Evolutionary conservation across 1,140 invertebrate genomes (phyloP), one percentile per base, ranked within the genome.

Genomic region (Pararge aegeria): DNA sequence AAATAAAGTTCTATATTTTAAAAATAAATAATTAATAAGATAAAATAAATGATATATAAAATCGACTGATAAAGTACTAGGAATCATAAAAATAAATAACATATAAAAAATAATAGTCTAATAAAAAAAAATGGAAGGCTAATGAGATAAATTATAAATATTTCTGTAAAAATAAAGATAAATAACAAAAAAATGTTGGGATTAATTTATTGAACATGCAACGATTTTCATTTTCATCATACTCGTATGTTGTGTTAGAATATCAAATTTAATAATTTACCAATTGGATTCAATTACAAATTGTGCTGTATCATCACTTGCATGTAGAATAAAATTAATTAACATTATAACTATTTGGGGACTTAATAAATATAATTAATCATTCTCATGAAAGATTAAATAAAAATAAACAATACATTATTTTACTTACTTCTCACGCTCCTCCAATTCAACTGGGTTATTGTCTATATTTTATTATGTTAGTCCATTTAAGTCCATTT

Each of bases 351-450:
- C 6, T 13, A 37, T 13, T 2, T 42, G 16, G 6, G 6, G 40
- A 42, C 30, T 37, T n/a, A 42, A 42, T 19, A 7, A 15, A 4
- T 16, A n/a, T 7, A 20, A 27, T 24, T 44, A 61, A 42, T 16
- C 61, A 64, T 64, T 64, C 52, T 59, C 42, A 46, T 10, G 18
- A 38, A 51, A 37, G 10, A 54, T 49, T 40, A 54, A n/a, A n/a
- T 49, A 42, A 16, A n/a, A 61, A 57, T 16, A 44, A 53, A 67
- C 20, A 65, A 40, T 52, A 27, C 54, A 80, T 89, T n/a, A n/a
- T n/a, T n/a, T n/a, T n/a, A 95, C 94, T 96, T 94, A 96, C 95
- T 95, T 95, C 90, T 96, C 94, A 78, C 95, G 92, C 90, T 95
- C 94, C 88, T 95, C 94, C 91, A 95, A 90, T 81, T 95, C 93